phyloP scores from a whole-genome alignment of 2,797 vertebrate species.

The Lithobates pipiens region DNA sequence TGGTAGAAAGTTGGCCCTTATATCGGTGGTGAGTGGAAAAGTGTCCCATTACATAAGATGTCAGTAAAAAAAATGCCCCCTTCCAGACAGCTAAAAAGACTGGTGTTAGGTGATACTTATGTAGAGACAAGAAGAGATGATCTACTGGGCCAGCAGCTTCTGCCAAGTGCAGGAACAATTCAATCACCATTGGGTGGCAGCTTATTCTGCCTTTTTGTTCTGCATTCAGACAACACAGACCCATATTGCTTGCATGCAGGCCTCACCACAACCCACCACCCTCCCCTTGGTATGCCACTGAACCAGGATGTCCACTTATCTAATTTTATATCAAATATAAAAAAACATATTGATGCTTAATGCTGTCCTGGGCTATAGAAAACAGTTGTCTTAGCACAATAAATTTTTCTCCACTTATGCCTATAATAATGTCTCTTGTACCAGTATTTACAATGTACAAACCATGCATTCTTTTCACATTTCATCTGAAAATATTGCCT shows the following conservation, averaged over 20 bases:
- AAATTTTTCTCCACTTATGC: not conserved
- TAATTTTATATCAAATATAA: not conserved
- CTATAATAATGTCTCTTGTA: constrained; percentile 21
- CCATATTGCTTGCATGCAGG: not conserved
- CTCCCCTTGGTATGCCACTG: not conserved
- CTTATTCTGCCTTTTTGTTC: too few relatives aligned
- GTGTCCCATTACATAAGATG: too few relatives aligned
- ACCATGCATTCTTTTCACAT: constrained; percentile 35
- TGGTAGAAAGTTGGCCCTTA: too few relatives aligned
- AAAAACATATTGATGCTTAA: not conserved
- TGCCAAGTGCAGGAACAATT: not conserved
- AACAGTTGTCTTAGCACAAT: not conserved
- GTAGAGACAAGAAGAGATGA: too few relatives aligned
- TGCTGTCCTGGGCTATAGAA: not conserved
- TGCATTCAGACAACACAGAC: too few relatives aligned
- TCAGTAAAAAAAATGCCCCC: too few relatives aligned
- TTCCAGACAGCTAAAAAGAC: too few relatives aligned
- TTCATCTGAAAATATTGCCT: constrained; percentile 45
- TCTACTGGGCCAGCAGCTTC: too few relatives aligned
- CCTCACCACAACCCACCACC: not conserved
- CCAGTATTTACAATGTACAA: constrained; percentile 22
- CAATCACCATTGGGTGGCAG: not conserved
- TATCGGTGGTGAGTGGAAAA: too few relatives aligned
- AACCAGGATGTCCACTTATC: not conserved
- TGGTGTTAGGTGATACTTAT: too few relatives aligned